Conservation (phyloP, 1,140 invertebrate species). For the Nephila pilipes region DNA sequence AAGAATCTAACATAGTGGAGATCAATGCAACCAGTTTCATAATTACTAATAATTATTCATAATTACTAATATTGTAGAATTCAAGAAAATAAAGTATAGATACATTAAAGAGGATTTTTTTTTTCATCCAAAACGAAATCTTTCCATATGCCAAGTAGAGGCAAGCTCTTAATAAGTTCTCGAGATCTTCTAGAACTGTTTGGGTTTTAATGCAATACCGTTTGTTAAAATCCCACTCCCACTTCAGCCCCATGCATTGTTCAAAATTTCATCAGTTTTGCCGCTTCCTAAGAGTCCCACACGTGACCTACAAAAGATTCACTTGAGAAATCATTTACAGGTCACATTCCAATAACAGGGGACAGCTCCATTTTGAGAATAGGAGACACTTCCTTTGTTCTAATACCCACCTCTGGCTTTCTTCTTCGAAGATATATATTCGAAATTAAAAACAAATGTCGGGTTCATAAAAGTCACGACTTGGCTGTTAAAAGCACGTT, state of each 20-base stretch:
- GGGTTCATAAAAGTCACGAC: not conserved
- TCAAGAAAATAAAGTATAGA: too few relatives aligned
- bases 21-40: too few relatives aligned
- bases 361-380: constrained; percentile 19
- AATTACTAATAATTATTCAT: too few relatives aligned
- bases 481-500: constrained; percentile 10
- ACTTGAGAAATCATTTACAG: constrained; percentile 19
- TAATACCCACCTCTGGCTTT: not conserved
- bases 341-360: not conserved
- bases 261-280: not conserved
- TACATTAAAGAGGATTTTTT: too few relatives aligned
- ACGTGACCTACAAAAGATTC: not conserved
- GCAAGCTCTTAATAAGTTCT: too few relatives aligned
- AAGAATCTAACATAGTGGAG: too few relatives aligned
- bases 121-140: too few relatives aligned
- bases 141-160: too few relatives aligned
- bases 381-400: constrained; percentile 49
- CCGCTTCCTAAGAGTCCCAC: not conserved
- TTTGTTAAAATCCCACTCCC: not conserved
- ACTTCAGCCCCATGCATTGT: not conserved
- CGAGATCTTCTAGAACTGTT: too few relatives aligned
- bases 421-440: not conserved
- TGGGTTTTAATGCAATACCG: too few relatives aligned
- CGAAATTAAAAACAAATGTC: constrained; percentile 9
- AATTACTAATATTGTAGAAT: too few relatives aligned